Conservation (phyloP, 2,797 vertebrate species). For the Spheniscus humboldti region DNA sequence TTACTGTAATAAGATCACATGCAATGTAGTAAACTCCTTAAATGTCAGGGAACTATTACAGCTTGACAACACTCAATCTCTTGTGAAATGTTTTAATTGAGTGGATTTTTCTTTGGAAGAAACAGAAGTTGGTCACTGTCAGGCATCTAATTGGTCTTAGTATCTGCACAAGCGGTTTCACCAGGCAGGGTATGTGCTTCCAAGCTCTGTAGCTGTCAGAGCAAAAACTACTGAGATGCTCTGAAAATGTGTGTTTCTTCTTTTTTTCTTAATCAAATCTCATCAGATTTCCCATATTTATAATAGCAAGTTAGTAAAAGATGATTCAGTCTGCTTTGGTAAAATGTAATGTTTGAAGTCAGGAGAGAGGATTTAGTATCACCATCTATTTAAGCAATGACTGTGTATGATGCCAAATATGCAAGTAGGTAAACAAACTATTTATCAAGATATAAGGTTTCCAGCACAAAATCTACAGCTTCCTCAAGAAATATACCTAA, state of each 20-base stretch:
- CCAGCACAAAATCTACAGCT: not conserved
- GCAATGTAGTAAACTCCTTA: not conserved
- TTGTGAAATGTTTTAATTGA: not conserved
- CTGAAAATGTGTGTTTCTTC: not conserved
- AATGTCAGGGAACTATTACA: not conserved
- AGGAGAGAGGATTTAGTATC: not conserved
- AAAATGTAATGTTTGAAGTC: not conserved
- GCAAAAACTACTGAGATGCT: not conserved
- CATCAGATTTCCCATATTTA: not conserved
- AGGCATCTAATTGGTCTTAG: not conserved
- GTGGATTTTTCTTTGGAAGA: not conserved
- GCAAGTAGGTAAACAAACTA: constrained; percentile 15
- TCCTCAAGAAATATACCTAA: not conserved
- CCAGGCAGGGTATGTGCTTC: not conserved
- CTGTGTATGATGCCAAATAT: not conserved
- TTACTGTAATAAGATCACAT: not conserved
- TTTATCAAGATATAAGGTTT: not conserved
- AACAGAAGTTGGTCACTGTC: not conserved
- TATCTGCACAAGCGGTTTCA: not conserved
- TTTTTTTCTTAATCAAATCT: not conserved
- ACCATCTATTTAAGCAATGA: not conserved
- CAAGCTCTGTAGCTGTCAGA: not conserved
- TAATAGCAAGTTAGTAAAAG: not conserved
- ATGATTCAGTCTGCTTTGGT: not conserved
- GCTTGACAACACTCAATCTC: not conserved